Percentiles rank a stretch among this genome's conserved stretches.
Evolutionary conservation across 2,888 invertebrate species (phyloP).

Genomic region (Dynastes hyllus): DNA sequence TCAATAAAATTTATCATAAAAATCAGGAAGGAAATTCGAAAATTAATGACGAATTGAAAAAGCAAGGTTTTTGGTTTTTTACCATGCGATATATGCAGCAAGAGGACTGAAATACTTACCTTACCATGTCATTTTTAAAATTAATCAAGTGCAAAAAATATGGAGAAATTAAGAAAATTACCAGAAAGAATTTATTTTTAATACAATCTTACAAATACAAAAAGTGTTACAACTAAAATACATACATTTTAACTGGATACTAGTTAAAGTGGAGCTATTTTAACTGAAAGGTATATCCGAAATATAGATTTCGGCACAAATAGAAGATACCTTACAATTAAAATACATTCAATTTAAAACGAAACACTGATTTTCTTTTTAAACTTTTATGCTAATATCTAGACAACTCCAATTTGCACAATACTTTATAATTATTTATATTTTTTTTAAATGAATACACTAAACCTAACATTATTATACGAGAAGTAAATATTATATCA

Average conservation of each 20-base stretch:
- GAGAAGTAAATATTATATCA: not conserved
- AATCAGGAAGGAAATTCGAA: too few species aligned
- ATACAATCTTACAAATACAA: conserved; percentile 51
- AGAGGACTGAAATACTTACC: too few species aligned
- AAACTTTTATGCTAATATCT: conserved; percentile 20
- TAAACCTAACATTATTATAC: conserved; percentile 7
- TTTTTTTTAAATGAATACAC: not conserved
- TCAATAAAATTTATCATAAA: too few species aligned
- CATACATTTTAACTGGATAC: conserved; percentile 38
- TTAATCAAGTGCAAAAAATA: not conserved
- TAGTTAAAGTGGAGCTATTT: not conserved
- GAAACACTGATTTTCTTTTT: conserved; percentile 26
- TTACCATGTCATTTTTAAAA: too few species aligned
- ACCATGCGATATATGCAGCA: too few species aligned
- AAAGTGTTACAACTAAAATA: conserved; percentile 47
- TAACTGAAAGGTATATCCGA: not conserved
- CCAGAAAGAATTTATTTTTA: conserved; percentile 51
- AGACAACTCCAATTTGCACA: conserved; percentile 13
- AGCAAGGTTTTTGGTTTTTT: too few species aligned
- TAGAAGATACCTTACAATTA: conserved; percentile 19
- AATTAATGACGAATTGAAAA: too few species aligned
- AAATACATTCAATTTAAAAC: conserved; percentile 26
- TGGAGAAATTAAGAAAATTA: not conserved
- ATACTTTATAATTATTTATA: not conserved
- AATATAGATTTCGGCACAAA: not conserved